Evolutionary conservation across 2,113 vertebrate genomes (phyloP).

Genomic region (Rallus limicola): DNA sequence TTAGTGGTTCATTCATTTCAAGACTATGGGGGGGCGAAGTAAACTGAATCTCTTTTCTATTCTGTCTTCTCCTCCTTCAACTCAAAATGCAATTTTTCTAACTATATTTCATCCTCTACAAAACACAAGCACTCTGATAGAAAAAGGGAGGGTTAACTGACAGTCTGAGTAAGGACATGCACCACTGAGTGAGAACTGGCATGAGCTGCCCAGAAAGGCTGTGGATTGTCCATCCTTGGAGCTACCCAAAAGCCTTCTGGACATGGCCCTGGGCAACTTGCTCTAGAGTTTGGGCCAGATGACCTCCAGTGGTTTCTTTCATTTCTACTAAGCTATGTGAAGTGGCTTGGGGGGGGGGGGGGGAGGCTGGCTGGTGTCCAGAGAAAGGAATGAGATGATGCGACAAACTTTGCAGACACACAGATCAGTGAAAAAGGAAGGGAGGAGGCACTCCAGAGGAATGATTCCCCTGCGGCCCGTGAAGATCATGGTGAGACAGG

Average conservation of each 20-base stretch:
- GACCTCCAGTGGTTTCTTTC: neutral
- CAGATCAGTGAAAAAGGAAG: no score
- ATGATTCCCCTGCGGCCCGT: no score
- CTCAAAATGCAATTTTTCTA: neutral
- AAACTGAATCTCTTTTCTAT: neutral
- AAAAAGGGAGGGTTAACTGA: neutral
- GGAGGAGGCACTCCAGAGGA: no score
- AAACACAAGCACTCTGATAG: neutral
- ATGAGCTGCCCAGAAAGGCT: neutral
- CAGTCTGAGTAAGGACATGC: neutral
- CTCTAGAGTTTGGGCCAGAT: neutral
- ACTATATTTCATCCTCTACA: neutral
- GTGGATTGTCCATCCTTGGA: neutral
- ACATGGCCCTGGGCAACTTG: neutral
- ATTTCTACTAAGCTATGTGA: neutral
- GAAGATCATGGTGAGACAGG: no score
- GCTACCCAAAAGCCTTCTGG: neutral
- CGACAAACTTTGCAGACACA: no score
- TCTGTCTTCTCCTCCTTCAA: neutral
- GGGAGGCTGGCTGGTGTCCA: no score
- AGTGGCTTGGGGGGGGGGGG: neutral
- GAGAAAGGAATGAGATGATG: no score
- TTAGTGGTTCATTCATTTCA: neutral
- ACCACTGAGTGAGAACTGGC: neutral
- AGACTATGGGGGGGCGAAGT: neutral